A percentile compares a stretch with the other conserved stretches of the same genome.
Conservation (phyloP, 2,797 vertebrate genomes). For the Ataeniobius toweri region DNA sequence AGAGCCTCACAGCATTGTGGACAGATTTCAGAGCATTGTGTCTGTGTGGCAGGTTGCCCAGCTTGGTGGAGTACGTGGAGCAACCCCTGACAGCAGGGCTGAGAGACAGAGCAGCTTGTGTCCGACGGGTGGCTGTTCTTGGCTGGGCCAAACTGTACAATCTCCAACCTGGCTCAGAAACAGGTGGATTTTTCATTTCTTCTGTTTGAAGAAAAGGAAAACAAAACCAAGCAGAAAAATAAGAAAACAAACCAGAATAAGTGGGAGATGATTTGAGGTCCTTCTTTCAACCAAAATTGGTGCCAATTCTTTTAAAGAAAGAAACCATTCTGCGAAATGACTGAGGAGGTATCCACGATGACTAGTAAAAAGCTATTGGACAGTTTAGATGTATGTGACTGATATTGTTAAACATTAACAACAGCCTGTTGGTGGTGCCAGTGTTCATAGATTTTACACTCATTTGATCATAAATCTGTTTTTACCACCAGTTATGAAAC, state of each 20-base stretch:
- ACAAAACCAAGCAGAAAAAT: not conserved
- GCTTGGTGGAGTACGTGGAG: constrained; percentile 91
- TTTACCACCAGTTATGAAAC: not conserved
- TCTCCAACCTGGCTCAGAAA: constrained; percentile 81
- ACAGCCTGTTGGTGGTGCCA: not conserved
- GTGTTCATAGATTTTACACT: not conserved
- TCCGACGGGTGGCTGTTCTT: constrained; percentile 91
- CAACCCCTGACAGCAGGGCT: constrained; percentile 89
- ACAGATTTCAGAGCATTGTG: not conserved
- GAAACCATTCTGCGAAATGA: not conserved
- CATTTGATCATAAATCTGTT: not conserved
- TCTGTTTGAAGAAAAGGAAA: not conserved
- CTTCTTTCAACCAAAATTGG: not conserved
- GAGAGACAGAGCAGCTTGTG: constrained; percentile 91
- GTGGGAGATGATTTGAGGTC: not conserved
- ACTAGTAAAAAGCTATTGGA: not conserved
- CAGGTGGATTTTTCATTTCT: constrained; percentile 36
- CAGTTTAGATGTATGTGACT: too few species aligned
- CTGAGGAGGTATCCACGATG: not conserved
- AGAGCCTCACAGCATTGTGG: not conserved
- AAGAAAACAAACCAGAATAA: not conserved
- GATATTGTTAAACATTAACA: too few species aligned
- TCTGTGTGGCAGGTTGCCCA: constrained; percentile 84
- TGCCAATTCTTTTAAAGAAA: not conserved
- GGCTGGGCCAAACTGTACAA: constrained; percentile 92